phyloP scores from a whole-genome alignment of 2,888 invertebrate genomes.

The Phanerotoma sp. region DNA sequence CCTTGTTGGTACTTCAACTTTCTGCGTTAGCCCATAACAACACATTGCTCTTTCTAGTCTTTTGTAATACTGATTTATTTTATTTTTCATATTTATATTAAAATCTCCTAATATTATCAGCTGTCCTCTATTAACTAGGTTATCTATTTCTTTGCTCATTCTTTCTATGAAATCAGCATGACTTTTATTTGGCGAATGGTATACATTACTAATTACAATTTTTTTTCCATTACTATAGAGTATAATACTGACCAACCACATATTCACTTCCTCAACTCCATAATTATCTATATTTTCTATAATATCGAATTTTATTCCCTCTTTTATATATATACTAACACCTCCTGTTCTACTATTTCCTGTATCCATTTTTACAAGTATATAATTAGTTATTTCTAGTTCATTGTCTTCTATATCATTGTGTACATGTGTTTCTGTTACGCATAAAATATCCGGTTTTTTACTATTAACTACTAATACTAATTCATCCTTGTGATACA shows the following conservation, averaged over 20 bases:
- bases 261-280: not conserved
- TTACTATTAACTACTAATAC: not conserved
- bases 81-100: no score
- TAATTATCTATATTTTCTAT: not conserved
- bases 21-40: no score
- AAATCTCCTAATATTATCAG: no score
- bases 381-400: not conserved
- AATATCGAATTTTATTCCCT: not conserved
- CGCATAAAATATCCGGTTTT: not conserved
- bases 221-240: no score
- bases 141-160: no score
- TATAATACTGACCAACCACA: not conserved
- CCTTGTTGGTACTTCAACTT: no score
- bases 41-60: no score
- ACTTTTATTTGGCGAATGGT: no score
- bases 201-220: no score
- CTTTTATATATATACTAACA: not conserved
- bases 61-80: no score
- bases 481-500: slow-evolving; percentile 8
- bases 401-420: not conserved
- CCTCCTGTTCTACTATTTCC: slow-evolving; percentile 12
- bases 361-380: not conserved
- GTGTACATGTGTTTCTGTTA: not conserved
- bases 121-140: no score
- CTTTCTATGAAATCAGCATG: no score